Percentiles rank a stretch among this genome's conserved stretches.
Evolutionary conservation across 2,888 invertebrate species (phyloP).

Genomic region (Sacculina carcini): DNA sequence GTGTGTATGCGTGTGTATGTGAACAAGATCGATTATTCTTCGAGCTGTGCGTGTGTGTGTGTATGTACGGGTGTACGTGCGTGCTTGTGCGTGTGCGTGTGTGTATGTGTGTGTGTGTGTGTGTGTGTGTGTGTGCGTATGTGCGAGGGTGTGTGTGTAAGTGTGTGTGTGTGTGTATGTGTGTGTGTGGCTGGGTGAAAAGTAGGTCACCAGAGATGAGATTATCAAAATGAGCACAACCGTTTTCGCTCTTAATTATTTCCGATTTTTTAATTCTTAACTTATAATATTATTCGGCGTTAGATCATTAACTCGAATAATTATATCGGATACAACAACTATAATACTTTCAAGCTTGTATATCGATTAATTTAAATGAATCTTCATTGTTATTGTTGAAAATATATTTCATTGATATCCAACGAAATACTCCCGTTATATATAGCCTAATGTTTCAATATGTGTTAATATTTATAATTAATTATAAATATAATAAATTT

Average conservation of each 20-base stretch:
- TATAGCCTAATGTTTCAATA: too few relatives aligned
- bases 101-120: neutral
- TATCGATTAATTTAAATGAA: slow-evolving; percentile 2
- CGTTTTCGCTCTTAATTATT: too few relatives aligned
- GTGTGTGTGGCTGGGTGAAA: too few relatives aligned
- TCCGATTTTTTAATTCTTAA: too few relatives aligned
- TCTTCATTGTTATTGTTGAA: neutral
- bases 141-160: neutral
- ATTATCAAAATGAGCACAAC: too few relatives aligned
- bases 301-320: too few relatives aligned
- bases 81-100: too few relatives aligned
- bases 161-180: neutral
- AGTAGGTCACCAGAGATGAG: too few relatives aligned
- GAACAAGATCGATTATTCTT: neutral
- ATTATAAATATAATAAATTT: neutral
- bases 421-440: too few relatives aligned
- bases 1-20: neutral
- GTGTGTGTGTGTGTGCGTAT: neutral
- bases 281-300: too few relatives aligned
- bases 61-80: neutral
- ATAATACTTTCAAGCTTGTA: neutral
- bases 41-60: neutral
- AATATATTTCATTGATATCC: too few relatives aligned
- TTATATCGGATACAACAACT: too few relatives aligned
- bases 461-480: slow-evolving; percentile 1